phyloP scores from a whole-genome alignment of 2,888 invertebrate species.

The Fabriciana adippe region DNA sequence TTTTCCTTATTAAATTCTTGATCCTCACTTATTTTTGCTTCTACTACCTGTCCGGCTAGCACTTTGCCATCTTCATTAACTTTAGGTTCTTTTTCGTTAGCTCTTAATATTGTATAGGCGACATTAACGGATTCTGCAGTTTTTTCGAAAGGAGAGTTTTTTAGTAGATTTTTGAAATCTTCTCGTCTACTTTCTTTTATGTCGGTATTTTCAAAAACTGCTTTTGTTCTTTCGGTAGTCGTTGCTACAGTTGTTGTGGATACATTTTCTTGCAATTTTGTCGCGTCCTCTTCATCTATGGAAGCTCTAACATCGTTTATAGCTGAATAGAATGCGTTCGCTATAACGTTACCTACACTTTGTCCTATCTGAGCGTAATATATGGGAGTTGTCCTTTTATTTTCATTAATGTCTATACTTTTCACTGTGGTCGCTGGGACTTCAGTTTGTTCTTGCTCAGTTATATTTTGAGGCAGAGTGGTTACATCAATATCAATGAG shows the following conservation, averaged over 20 bases:
- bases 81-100: slow-evolving; percentile 60
- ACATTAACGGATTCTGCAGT: slow-evolving; percentile 65
- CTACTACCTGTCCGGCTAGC: slow-evolving; percentile 72
- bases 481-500: slow-evolving; percentile 48
- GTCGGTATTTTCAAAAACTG: slow-evolving; percentile 18
- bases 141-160: slow-evolving; percentile 67
- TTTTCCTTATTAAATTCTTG: slow-evolving; percentile 70
- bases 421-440: slow-evolving; percentile 61
- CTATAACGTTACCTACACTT: slow-evolving; percentile 63
- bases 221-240: slow-evolving; percentile 33
- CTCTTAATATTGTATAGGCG: slow-evolving; percentile 65
- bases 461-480: slow-evolving; percentile 56
- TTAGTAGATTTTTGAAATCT: slow-evolving; percentile 60
- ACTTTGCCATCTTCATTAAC: slow-evolving; percentile 62
- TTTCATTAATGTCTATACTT: slow-evolving; percentile 55
- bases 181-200: slow-evolving; percentile 23
- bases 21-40: slow-evolving; percentile 71
- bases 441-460: slow-evolving; percentile 55
- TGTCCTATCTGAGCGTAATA: slow-evolving; percentile 77
- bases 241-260: slow-evolving; percentile 44
- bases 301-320: slow-evolving; percentile 84
- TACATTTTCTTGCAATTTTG: slow-evolving; percentile 51
- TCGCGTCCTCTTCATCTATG: slow-evolving; percentile 65
- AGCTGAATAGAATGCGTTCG: slow-evolving; percentile 80
- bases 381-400: slow-evolving; percentile 64